Evolutionary conservation across 2,113 vertebrate species (phyloP), one percentile per base, ranked within the genome.

Genomic region (Pao palembangensis): DNA sequence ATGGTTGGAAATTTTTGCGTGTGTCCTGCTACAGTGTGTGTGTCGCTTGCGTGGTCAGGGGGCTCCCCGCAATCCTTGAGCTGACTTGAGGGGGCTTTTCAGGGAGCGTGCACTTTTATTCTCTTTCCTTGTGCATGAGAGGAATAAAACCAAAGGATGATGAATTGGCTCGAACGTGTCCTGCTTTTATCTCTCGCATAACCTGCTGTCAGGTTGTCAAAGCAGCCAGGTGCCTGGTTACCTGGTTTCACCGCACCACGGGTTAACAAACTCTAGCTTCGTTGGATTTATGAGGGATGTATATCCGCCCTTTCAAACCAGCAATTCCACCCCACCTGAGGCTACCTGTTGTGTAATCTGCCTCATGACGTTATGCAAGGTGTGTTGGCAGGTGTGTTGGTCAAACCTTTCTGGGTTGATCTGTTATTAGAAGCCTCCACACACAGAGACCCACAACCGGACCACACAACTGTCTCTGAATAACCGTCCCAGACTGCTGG

Each of bases 301-400:
- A 20, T 66, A 68, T 60, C 19, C 5, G 0, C 23, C 19, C 49
- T 6, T 49, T 64, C 5, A 3, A 46, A 43, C 56, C 61, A 25
- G 23, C 56, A 58, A 59, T 19, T 75, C 47, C 18, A 15, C 34
- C 70, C 73, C 56, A 56, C 70, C 6, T 0, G 8, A 55, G 57
- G 47, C 25, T 73, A 51, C 34, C 34, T 56, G 75, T 78, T 80
- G 54, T 72, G 67, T 65, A 82, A 80, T 59, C 61, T 43, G 58
- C 58, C 58, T 52, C 41, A 63, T 63, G 64, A 55, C 0, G 46
- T 80, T 75, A 72, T 73, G 55, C 62, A 73, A 75, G 75, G 63
- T 79, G 54, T 64, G 56, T 57, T 77, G 68, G 73, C 61, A 64
- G 54, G 18, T 18, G 51, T n/a, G n/a, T n/a, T n/a, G n/a, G 10